Conservation (phyloP, 92 coral and sea anemone genomes). For the Epizoanthus fatuus region DNA sequence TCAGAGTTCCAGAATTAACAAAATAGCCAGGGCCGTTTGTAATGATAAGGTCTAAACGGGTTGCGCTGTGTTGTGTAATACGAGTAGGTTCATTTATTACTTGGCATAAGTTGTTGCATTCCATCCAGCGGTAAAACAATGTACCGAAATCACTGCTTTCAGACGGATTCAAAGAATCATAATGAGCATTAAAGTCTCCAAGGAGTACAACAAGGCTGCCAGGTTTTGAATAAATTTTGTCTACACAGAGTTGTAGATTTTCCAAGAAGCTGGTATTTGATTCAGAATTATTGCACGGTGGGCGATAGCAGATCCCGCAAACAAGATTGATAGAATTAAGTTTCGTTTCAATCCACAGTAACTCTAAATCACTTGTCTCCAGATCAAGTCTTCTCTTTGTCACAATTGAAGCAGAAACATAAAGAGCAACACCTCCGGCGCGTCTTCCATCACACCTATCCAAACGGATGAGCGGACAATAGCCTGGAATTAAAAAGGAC, state of each 20-base stretch:
- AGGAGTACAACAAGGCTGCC: constrained; percentile 41
- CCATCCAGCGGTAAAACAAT: constrained; percentile 26
- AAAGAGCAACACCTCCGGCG: constrained; percentile 59
- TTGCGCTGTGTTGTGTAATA: constrained; percentile 35
- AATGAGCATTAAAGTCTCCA: constrained; percentile 46
- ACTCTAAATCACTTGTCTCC: constrained; percentile 50
- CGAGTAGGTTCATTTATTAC: constrained; percentile 51
- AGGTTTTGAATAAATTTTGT: constrained; percentile 50
- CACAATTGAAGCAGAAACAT: constrained; percentile 44
- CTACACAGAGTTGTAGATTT: constrained; percentile 42
- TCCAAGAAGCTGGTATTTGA: constrained; percentile 30
- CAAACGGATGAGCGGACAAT: constrained; percentile 43
- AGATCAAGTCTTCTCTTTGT: constrained; percentile 56
- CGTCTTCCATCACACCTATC: constrained; percentile 55
- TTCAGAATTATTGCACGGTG: constrained; percentile 39
- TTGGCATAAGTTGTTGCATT: constrained; percentile 1
- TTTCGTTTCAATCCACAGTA: constrained; percentile 57
- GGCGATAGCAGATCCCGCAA: constrained; percentile 61
- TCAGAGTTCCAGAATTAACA: constrained; percentile 63
- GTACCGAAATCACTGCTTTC: constrained; percentile 36
- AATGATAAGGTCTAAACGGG: constrained; percentile 36
- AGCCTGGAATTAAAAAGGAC: constrained; percentile 52
- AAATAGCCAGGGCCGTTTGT: constrained; percentile 66
- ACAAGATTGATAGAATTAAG: constrained; percentile 38
- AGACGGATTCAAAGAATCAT: constrained; percentile 28